phyloP scores from a whole-genome alignment of 2,113 vertebrate species.

The Ramphastos sulfuratus region DNA sequence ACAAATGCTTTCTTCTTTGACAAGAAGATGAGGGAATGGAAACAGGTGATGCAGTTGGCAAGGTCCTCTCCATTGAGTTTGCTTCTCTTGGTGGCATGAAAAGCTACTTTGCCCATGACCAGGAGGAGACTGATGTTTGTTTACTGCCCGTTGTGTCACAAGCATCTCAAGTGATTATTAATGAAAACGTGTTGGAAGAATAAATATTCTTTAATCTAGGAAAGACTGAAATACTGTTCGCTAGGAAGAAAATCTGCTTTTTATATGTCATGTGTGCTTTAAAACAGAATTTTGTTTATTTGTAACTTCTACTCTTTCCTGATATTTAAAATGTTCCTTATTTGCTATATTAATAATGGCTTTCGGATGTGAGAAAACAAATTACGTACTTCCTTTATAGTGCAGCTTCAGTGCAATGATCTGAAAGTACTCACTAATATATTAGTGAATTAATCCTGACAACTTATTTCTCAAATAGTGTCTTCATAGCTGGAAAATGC shows the following conservation, averaged over 20 bases:
- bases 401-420: not conserved
- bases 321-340: slow-evolving; percentile 1
- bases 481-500: not conserved
- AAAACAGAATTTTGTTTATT: slow-evolving; percentile 23
- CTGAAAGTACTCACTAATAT: slow-evolving; percentile 4
- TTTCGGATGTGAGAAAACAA: slow-evolving; percentile 22
- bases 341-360: slow-evolving; percentile 10
- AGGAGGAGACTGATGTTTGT: not conserved
- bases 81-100: not conserved
- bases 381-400: not conserved
- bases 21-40: not conserved
- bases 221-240: not conserved
- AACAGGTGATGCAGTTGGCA: not conserved
- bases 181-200: slow-evolving; percentile 4
- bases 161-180: not conserved
- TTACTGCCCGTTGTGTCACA: not conserved
- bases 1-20: not conserved
- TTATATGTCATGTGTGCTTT: not conserved
- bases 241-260: not conserved
- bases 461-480: not conserved
- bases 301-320: not conserved
- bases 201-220: not conserved
- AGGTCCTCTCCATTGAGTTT: not conserved
- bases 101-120: not conserved
- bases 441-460: slow-evolving; percentile 36